These are phyloP conservation scores for Heliconius sara DNA, from an alignment of 2,888 invertebrate genomes.

Conservation along the genomic window DNA sequence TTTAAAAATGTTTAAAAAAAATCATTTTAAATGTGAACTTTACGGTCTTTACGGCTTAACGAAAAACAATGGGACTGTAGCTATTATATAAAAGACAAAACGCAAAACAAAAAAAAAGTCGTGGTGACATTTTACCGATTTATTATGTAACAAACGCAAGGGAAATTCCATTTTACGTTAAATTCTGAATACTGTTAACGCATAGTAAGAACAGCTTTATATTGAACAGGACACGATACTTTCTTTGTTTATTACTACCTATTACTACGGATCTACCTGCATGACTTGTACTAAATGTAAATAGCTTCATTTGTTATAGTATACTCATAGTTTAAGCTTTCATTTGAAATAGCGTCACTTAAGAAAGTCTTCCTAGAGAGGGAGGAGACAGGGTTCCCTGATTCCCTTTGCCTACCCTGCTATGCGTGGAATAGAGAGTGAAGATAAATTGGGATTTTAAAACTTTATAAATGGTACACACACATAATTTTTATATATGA, in stretches of 20 bases:
- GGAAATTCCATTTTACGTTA: conserved; percentile 5
- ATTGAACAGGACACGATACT: conserved; percentile 1
- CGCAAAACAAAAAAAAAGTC: too few relatives aligned
- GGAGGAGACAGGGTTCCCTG: too few relatives aligned
- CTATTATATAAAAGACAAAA: too few relatives aligned
- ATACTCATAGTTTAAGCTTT: neutral
- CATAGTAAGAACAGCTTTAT: neutral
- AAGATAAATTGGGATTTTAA: too few relatives aligned
- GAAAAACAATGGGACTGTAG: too few relatives aligned
- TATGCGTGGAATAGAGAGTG: too few relatives aligned
- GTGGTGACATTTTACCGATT: neutral
- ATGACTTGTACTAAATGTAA: conserved; percentile 3
- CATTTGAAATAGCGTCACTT: neutral
- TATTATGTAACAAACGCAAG: neutral
- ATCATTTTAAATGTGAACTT: too few relatives aligned
- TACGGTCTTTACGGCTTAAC: too few relatives aligned
- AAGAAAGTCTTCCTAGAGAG: neutral
- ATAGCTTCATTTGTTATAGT: conserved; percentile 8
- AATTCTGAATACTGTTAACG: conserved; percentile 7
- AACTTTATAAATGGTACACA: too few relatives aligned
- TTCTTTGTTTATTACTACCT: conserved; percentile 2
- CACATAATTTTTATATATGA: too few relatives aligned
- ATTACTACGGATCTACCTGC: conserved; percentile 1
- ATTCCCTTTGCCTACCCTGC: too few relatives aligned
- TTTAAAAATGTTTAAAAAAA: too few relatives aligned